Evolutionary conservation across 2,113 vertebrate genomes (phyloP).

Genomic region (Perca fluviatilis): DNA sequence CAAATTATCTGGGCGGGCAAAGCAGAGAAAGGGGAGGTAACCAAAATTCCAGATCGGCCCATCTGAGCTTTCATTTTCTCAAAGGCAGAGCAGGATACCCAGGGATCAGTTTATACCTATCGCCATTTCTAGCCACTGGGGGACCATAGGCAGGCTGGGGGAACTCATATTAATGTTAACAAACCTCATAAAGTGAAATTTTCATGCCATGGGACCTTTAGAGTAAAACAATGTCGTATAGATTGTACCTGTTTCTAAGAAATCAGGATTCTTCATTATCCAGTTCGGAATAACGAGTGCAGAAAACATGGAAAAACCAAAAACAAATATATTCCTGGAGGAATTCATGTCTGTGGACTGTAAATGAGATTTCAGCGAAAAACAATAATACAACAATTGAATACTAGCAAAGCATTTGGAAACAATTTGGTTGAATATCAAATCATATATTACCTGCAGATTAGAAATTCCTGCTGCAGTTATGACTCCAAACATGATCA

Average conservation of each 20-base stretch:
- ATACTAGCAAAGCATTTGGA: not conserved
- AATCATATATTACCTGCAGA: slow-evolving; percentile 87
- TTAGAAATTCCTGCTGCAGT: slow-evolving; percentile 91
- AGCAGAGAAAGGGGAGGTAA: too few relatives aligned
- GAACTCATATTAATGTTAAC: too few relatives aligned
- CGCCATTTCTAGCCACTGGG: too few relatives aligned
- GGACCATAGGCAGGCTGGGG: too few relatives aligned
- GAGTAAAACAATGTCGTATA: too few relatives aligned
- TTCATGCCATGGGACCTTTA: too few relatives aligned
- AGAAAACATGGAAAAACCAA: slow-evolving; percentile 94
- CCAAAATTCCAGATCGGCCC: too few relatives aligned
- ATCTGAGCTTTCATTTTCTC: too few relatives aligned
- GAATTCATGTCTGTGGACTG: slow-evolving; percentile 97
- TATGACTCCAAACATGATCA: slow-evolving; percentile 96
- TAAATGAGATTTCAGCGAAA: slow-evolving; percentile 10
- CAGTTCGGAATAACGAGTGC: slow-evolving; percentile 91
- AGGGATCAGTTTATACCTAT: too few relatives aligned
- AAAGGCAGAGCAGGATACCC: too few relatives aligned
- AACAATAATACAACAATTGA: not conserved
- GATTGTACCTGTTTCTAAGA: slow-evolving; percentile 88
- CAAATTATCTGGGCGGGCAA: too few relatives aligned
- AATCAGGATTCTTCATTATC: slow-evolving; percentile 85
- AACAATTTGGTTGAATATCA: not conserved
- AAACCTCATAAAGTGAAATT: too few relatives aligned
- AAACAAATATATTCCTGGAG: slow-evolving; percentile 94